These are phyloP conservation scores for Eulemur coronatus DNA, from an alignment of 2,797 vertebrate genomes.

Conservation along the genomic window DNA sequence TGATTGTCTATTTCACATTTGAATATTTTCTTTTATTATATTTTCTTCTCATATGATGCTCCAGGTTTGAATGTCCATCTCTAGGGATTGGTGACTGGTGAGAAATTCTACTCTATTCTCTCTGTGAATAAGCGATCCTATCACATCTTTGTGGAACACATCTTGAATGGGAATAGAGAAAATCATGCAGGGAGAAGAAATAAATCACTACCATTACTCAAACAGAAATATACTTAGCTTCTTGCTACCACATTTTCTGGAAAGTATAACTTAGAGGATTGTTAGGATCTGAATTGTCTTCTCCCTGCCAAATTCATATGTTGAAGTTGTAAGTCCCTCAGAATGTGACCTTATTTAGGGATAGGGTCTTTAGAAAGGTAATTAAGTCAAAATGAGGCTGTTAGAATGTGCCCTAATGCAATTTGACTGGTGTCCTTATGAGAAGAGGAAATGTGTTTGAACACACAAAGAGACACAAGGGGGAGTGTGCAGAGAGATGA, in stretches of 20 bases:
- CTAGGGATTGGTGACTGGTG: not conserved
- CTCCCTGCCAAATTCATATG: not conserved
- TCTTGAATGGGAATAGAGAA: not conserved
- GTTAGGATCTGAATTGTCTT: not conserved
- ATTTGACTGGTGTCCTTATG: not conserved
- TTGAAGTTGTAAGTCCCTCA: not conserved
- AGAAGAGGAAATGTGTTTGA: not conserved
- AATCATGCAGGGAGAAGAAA: not conserved
- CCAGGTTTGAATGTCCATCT: not conserved
- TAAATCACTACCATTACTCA: not conserved
- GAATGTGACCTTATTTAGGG: not conserved
- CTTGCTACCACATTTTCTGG: slow-evolving; percentile 10
- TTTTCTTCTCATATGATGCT: not conserved
- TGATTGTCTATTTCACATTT: slow-evolving; percentile 14
- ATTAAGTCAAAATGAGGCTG: not conserved
- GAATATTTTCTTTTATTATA: not conserved
- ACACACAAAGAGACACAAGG: not conserved
- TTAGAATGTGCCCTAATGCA: not conserved
- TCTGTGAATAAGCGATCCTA: not conserved
- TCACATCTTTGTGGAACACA: not conserved
- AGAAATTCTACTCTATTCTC: not conserved
- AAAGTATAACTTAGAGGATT: not conserved
- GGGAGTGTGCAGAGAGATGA: fast-evolving
- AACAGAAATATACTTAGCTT: not conserved
- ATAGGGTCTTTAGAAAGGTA: not conserved